Percentiles rank a stretch among this genome's conserved stretches.
Conservation (phyloP, 2,113 vertebrate genomes). For the Hiodon alosoides region DNA sequence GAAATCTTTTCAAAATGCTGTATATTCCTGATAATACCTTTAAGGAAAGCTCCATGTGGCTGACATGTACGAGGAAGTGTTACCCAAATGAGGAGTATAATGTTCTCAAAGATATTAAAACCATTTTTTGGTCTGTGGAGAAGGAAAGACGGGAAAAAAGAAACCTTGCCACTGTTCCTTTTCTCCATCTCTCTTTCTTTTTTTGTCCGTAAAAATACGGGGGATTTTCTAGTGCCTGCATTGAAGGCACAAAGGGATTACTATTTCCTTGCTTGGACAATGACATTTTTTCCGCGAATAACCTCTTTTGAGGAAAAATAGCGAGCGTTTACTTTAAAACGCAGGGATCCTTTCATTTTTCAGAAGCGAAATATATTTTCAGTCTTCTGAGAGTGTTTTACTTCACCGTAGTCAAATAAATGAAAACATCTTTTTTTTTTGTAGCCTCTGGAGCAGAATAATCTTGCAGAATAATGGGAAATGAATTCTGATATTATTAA, state of each 20-base stretch:
- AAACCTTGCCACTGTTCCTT: neutral
- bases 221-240: conserved; percentile 9
- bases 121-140: conserved; percentile 7
- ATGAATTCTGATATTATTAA: too few relatives aligned
- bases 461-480: too few relatives aligned
- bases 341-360: neutral
- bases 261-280: conserved; percentile 10
- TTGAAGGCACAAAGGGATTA: conserved; percentile 14
- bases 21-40: conserved; percentile 32
- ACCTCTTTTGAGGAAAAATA: conserved; percentile 1
- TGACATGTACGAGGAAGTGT: conserved; percentile 26
- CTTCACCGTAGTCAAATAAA: neutral
- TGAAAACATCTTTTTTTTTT: neutral
- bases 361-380: neutral
- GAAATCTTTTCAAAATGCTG: conserved; percentile 28
- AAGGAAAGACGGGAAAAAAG: conserved; percentile 10
- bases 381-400: neutral
- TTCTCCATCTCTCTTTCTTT: conserved; percentile 2
- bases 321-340: neutral
- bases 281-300: conserved; percentile 14
- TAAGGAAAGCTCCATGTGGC: conserved; percentile 22
- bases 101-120: conserved; percentile 22
- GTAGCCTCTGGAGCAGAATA: neutral
- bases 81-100: conserved; percentile 25
- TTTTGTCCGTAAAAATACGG: conserved; percentile 10